These are phyloP conservation scores for Criorhina ranunculi DNA, from an alignment of 2,888 invertebrate genomes.

Conservation along the genomic window DNA sequence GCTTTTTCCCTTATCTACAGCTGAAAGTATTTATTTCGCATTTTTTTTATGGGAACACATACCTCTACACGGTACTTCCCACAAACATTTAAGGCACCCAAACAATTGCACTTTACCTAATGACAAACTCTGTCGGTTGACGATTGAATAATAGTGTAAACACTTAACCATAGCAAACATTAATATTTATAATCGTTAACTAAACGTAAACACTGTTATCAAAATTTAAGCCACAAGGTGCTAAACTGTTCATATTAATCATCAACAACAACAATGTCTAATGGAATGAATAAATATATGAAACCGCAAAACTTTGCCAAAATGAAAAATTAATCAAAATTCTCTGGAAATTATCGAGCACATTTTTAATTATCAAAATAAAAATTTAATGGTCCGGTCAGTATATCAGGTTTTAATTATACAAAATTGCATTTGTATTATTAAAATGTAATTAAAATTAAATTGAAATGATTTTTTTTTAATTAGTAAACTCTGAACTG, in stretches of 20 bases:
- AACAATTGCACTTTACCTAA: neutral
- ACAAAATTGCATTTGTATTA: slow-evolving; percentile 3
- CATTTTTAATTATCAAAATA: slow-evolving; percentile 18
- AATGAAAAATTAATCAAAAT: slow-evolving; percentile 10
- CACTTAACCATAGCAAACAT: slow-evolving; percentile 1
- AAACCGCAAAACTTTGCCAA: neutral
- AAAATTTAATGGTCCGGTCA: neutral
- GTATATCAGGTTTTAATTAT: slow-evolving; percentile 21
- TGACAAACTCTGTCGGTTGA: slow-evolving; percentile 3
- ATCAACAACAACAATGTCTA: slow-evolving; percentile 6
- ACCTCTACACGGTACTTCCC: neutral
- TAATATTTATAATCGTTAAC: slow-evolving; percentile 13
- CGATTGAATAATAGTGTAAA: slow-evolving; percentile 34
- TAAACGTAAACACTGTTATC: slow-evolving; percentile 50
- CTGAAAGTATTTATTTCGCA: neutral
- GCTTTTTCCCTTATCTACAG: neutral
- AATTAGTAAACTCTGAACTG: neutral
- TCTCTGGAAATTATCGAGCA: slow-evolving; percentile 1
- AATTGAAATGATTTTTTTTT: neutral
- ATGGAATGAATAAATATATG: slow-evolving; percentile 3
- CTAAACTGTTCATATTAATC: slow-evolving; percentile 31
- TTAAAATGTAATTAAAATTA: slow-evolving; percentile 28
- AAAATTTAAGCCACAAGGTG: neutral
- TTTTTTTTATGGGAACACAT: neutral
- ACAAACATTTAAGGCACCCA: neutral